Conservation (phyloP, 2,113 vertebrate species). For the Leucosticte australis region DNA sequence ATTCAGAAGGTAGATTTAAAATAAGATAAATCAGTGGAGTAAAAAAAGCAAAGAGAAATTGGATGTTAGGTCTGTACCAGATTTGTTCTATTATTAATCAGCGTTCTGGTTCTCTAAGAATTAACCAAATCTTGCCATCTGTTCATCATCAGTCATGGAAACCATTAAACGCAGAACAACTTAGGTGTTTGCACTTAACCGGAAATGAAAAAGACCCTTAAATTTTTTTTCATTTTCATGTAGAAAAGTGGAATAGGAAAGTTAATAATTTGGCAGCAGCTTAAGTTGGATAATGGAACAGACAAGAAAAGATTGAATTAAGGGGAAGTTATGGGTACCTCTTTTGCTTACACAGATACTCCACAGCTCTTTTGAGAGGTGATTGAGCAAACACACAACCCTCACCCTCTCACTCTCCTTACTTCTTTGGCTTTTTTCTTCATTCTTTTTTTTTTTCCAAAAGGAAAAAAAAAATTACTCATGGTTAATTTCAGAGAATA, state of each 20-base stretch:
- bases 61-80: slow-evolving; percentile 2
- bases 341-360: neutral
- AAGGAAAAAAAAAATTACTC: accelerated
- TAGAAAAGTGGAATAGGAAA: neutral
- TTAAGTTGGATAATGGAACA: neutral
- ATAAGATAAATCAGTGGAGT: neutral
- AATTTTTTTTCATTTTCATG: neutral
- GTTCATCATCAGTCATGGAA: neutral
- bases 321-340: neutral
- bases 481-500: neutral
- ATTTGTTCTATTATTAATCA: neutral
- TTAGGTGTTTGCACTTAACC: neutral
- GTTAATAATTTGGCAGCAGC: neutral
- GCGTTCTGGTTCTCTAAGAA: slow-evolving; percentile 34
- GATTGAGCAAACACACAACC: neutral
- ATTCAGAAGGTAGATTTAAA: neutral
- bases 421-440: neutral
- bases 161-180: neutral
- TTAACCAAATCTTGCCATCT: slow-evolving; percentile 5
- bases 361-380: neutral
- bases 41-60: slow-evolving; percentile 23
- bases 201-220: neutral
- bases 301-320: neutral
- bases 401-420: neutral
- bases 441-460: neutral